Base-by-base conservation (phyloP, 2,888 invertebrate genomes). In the Lumbricus terrestris region DNA sequence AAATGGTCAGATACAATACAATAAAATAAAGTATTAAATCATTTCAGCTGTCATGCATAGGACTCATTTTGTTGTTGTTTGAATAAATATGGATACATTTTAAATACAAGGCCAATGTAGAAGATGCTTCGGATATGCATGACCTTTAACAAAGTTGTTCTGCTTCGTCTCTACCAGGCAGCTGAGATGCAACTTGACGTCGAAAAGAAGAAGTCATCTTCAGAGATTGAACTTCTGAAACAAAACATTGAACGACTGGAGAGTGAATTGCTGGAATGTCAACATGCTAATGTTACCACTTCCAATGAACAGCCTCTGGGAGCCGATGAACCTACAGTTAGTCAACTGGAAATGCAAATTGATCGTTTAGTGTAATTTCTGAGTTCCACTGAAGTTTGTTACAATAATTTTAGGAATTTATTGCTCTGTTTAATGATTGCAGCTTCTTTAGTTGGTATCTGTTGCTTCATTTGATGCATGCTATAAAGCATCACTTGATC, bases 191-290 rank as follows among this genome's bases (percentile, higher is more conserved):
- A 85, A 20, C n/a, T 85, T 6, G 35, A 85, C 23, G 35, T 0
- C 23, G 85, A 85, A 37, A 85, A 35, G 35, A 85, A 85, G 35
- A 85, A 85, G 23, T 85, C 85, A 35, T 37, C 11, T 35, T 15
- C 34, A 23, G 85, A 85, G 85, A 85, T 85, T 85, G 85, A 85
- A 35, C 35, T 34, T 20, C n/a, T 85, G 16, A 85, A 85, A 35
- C 85, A 35, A 23, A 85, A 85, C 85, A 85, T 85, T 85, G 85
- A 85, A 37, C 85, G n/a, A 35, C 85, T 85, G 34, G 34, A 85
- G 37, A 85, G 8, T 20, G 35, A 85, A 85, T 35, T 85, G 29
- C 11, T 69, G 69, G 69, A 69, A 69, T n/a, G n/a, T n/a, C 69
- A 69, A n/a, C 29, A 13, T 5, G 0, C 69, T 69, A n/a, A 69